Conservation (phyloP, 2,888 invertebrate genomes). For the Drosophila ochracea region DNA sequence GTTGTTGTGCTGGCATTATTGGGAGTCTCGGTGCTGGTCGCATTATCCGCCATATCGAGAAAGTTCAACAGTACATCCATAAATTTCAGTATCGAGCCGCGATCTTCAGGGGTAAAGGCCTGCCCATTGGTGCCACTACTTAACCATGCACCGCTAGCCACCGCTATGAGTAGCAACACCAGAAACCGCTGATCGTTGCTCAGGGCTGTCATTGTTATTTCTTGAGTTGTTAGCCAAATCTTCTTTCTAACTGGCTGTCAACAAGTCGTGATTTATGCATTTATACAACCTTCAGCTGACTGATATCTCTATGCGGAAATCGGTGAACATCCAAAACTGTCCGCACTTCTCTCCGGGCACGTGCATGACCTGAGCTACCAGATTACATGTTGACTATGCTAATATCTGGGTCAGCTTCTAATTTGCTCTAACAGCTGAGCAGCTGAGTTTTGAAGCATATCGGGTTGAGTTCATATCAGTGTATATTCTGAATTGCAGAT, state of each 20-base stretch:
- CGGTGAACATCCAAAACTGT: slow-evolving; percentile 1
- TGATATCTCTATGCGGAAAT: slow-evolving; percentile 68
- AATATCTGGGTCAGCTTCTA: slow-evolving; percentile 40
- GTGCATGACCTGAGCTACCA: slow-evolving; percentile 22
- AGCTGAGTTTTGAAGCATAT: too few relatives aligned
- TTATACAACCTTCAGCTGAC: slow-evolving; percentile 46
- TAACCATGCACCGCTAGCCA: slow-evolving; percentile 27
- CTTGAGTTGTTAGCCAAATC: slow-evolving; percentile 27
- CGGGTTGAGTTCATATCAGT: background rate
- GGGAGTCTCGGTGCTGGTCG: slow-evolving; percentile 26
- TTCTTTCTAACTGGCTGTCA: slow-evolving; percentile 56
- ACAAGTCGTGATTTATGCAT: slow-evolving; percentile 29
- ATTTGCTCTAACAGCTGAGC: slow-evolving; percentile 11
- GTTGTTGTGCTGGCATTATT: slow-evolving; percentile 3
- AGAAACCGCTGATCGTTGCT: slow-evolving; percentile 45
- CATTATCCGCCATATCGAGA: slow-evolving; percentile 41
- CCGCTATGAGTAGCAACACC: slow-evolving; percentile 42
- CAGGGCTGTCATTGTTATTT: slow-evolving; percentile 37
- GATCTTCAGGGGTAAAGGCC: slow-evolving; percentile 59
- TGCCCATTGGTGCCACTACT: slow-evolving; percentile 42
- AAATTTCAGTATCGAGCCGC: slow-evolving; percentile 57
- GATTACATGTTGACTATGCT: slow-evolving; percentile 41
- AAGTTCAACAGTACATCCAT: slow-evolving; percentile 62
- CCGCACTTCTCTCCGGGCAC: slow-evolving; percentile 17
- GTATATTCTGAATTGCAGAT: background rate